Evolutionary conservation across 2,797 vertebrate species (phyloP).

Genomic region (Pelodytes ibericus): DNA sequence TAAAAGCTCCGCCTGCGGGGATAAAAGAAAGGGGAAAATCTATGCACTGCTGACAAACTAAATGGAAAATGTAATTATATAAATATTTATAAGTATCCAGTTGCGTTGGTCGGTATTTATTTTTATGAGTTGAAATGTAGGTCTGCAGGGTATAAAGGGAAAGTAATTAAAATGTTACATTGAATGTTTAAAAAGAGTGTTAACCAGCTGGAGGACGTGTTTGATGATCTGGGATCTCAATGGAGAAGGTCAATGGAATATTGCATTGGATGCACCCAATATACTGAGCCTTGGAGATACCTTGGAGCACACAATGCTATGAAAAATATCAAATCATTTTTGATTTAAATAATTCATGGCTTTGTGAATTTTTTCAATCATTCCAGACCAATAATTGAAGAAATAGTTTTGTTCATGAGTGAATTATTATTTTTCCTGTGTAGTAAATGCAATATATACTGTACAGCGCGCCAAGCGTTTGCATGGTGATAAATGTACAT

Average conservation of each 20-base stretch:
- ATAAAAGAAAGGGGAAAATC: background rate
- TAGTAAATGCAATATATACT: too few relatives aligned
- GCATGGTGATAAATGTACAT: too few relatives aligned
- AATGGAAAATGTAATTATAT: slow-evolving; percentile 4
- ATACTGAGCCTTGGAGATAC: too few relatives aligned
- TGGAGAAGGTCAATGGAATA: background rate
- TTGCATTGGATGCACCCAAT: too few relatives aligned
- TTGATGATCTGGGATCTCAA: background rate
- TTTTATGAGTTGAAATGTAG: slow-evolving; percentile 12
- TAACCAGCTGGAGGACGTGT: background rate
- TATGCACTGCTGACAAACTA: background rate
- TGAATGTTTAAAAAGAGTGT: background rate
- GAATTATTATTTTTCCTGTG: too few relatives aligned
- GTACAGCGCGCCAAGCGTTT: too few relatives aligned
- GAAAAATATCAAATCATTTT: background rate
- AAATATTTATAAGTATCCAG: slow-evolving; percentile 25
- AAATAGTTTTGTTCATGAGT: too few relatives aligned
- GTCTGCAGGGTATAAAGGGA: background rate
- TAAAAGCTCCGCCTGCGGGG: background rate
- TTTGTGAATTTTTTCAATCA: too few relatives aligned
- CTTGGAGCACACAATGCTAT: background rate
- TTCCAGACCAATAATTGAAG: too few relatives aligned
- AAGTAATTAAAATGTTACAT: slow-evolving; percentile 17
- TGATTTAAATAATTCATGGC: too few relatives aligned
- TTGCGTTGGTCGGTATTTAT: background rate